These are phyloP conservation scores for Ascaphus truei DNA, from an alignment of 2,113 vertebrate species.

Conservation along the genomic window DNA sequence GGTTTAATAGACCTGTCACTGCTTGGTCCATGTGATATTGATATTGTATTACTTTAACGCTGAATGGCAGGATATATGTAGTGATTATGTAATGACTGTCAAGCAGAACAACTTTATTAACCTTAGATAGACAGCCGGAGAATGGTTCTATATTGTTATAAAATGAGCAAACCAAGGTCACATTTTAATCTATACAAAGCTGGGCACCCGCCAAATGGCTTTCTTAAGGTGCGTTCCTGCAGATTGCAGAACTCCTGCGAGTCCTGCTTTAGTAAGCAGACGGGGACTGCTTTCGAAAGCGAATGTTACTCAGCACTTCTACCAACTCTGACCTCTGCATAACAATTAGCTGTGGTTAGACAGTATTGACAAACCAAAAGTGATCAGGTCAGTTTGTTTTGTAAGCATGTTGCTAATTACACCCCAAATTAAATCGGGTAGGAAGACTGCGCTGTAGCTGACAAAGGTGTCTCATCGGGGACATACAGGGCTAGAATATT, in stretches of 20 bases:
- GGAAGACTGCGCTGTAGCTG: background rate
- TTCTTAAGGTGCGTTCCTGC: background rate
- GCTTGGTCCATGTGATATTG: background rate
- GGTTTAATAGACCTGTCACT: background rate
- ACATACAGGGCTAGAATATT: background rate
- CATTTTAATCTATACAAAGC: background rate
- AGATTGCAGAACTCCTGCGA: background rate
- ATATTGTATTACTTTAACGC: background rate
- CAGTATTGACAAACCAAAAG: constrained; percentile 8
- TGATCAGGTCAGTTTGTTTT: constrained; percentile 10
- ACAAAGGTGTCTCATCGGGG: background rate
- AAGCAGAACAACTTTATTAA: background rate
- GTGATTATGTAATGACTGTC: background rate
- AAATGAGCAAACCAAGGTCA: background rate
- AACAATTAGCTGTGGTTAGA: constrained; percentile 16
- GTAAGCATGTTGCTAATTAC: constrained; percentile 27
- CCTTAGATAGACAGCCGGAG: background rate
- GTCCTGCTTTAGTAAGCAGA: background rate
- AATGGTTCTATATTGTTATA: background rate
- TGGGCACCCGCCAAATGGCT: background rate
- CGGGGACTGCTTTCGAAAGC: background rate
- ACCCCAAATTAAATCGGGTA: constrained; percentile 12
- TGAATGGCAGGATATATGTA: background rate
- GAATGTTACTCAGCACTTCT: constrained; percentile 11
- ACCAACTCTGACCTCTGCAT: constrained; percentile 2